A percentile compares a stretch with the other conserved stretches of the same genome.
Evolutionary conservation across 2,113 vertebrate species (phyloP).

Genomic region (Sapayoa aenigma): DNA sequence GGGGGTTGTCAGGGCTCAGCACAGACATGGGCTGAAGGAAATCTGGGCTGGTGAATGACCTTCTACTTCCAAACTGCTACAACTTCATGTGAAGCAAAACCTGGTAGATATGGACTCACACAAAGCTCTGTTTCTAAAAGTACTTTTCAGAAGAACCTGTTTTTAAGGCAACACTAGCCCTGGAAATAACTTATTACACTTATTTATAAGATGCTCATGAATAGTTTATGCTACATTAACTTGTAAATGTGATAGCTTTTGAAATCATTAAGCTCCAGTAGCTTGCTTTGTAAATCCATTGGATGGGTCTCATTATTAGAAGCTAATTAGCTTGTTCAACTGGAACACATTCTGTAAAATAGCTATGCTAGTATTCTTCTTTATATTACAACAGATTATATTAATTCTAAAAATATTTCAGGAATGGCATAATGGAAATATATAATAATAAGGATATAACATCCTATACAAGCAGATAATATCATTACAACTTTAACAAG

Average conservation of each 20-base stretch:
- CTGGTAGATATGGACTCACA: neutral
- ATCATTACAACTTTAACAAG: neutral
- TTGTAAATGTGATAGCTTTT: slow-evolving; percentile 60
- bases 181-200: slow-evolving; percentile 24
- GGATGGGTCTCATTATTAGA: slow-evolving; percentile 52
- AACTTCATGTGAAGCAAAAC: neutral
- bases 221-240: slow-evolving; percentile 56
- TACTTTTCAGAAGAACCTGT: neutral
- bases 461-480: neutral
- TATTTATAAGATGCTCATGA: slow-evolving; percentile 51
- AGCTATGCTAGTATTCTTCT: neutral
- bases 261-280: slow-evolving; percentile 46
- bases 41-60: neutral
- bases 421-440: neutral
- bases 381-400: neutral
- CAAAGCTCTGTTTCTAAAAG: neutral
- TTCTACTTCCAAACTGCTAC: neutral
- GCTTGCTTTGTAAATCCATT: slow-evolving; percentile 33
- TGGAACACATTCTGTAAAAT: slow-evolving; percentile 50
- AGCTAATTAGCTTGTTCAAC: slow-evolving; percentile 48
- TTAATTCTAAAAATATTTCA: slow-evolving; percentile 34
- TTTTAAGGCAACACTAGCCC: neutral
- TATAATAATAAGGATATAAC: neutral
- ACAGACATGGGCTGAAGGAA: neutral
- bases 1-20: neutral